Evolutionary conservation across 2,888 invertebrate genomes (phyloP).

Genomic region (Apodemia duryi): DNA sequence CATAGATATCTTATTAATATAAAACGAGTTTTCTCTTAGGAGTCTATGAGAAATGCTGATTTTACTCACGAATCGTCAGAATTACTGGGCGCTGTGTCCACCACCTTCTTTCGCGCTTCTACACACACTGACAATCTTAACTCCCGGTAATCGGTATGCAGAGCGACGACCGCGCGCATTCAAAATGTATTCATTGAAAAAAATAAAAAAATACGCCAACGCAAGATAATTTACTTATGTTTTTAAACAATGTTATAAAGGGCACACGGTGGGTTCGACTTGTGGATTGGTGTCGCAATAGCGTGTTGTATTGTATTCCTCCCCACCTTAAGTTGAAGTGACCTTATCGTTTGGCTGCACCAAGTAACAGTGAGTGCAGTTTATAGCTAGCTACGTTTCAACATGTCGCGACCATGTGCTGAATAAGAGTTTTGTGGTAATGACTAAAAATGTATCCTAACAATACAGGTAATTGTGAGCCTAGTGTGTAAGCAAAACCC

Average conservation of each 20-base stretch:
- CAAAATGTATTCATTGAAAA: slow-evolving; percentile 49
- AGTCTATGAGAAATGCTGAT: slow-evolving; percentile 36
- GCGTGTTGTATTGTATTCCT: slow-evolving; percentile 42
- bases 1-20: slow-evolving; percentile 24
- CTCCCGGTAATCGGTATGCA: slow-evolving; percentile 42
- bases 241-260: slow-evolving; percentile 29
- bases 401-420: neutral
- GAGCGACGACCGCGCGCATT: slow-evolving; percentile 41
- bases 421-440: neutral
- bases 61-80: slow-evolving; percentile 52
- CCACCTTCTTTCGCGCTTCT: slow-evolving; percentile 50
- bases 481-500: neutral
- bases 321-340: slow-evolving; percentile 60
- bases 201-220: slow-evolving; percentile 31
- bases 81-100: slow-evolving; percentile 47
- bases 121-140: slow-evolving; percentile 54
- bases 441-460: neutral
- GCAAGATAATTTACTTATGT: slow-evolving; percentile 28
- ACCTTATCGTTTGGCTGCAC: slow-evolving; percentile 71
- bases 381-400: slow-evolving; percentile 39
- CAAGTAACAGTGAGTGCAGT: slow-evolving; percentile 53
- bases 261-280: slow-evolving; percentile 23
- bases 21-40: slow-evolving; percentile 44
- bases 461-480: neutral
- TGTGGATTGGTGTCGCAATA: slow-evolving; percentile 44